Evolutionary conservation across 2,797 vertebrate genomes (phyloP).

Genomic region (Arrhamphus sclerolepis): DNA sequence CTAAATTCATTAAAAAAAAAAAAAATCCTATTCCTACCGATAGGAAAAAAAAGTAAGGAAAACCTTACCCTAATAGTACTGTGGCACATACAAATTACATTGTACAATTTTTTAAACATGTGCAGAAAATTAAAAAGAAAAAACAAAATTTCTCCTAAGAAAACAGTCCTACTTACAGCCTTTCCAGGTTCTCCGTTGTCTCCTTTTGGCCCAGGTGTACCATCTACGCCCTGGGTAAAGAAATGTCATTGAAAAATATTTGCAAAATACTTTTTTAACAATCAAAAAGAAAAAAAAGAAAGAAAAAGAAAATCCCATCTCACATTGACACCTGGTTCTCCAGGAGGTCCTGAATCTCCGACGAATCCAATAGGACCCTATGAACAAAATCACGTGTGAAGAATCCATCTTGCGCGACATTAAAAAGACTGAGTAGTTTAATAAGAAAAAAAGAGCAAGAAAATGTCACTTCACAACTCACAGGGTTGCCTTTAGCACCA

Average conservation of each 20-base stretch:
- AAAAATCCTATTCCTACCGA: background rate
- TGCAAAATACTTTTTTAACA: background rate
- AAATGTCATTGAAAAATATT: background rate
- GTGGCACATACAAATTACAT: conserved; percentile 3
- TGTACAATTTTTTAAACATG: background rate
- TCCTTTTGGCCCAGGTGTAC: conserved; percentile 85
- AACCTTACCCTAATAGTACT: background rate
- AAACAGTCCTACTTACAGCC: conserved; percentile 64
- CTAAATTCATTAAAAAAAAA: background rate
- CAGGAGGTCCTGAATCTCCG: conserved; percentile 87
- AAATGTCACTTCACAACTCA: conserved; percentile 69
- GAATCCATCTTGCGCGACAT: conserved; percentile 18
- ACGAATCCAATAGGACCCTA: conserved; percentile 91
- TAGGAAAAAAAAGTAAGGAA: background rate
- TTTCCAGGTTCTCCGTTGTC: conserved; percentile 87
- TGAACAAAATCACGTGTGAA: conserved; percentile 4
- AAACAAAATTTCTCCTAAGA: background rate
- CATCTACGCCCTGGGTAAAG: conserved; percentile 84
- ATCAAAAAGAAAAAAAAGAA: conserved; percentile 4
- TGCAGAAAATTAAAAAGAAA: background rate
- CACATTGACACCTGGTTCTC: conserved; percentile 87
- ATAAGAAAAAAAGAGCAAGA: conserved; percentile 25
- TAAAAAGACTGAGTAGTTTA: conserved; percentile 10
- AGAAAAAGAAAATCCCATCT: conserved; percentile 25
- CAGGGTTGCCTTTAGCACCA: conserved; percentile 88